Evolutionary conservation across 2,888 invertebrate species (phyloP), one percentile per base, ranked within the genome.

Genomic region (Sericinus montela): DNA sequence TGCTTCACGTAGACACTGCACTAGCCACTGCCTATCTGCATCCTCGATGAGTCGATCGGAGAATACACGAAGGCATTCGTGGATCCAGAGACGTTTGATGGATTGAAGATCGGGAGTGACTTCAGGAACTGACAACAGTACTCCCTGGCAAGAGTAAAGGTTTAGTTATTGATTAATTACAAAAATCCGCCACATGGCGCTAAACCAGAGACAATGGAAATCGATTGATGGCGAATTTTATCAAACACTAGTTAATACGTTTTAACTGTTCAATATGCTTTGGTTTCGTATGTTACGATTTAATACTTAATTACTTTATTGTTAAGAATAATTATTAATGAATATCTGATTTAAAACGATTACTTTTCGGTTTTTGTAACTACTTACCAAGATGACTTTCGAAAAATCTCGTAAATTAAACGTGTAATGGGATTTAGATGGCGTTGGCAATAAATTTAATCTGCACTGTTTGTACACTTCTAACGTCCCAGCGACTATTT

Each of bases 341-440:
- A n/a, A n/a, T n/a, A n/a, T n/a, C n/a, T n/a, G n/a, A n/a, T n/a
- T n/a, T n/a, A n/a, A n/a, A n/a, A n/a, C n/a, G n/a, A n/a, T n/a
- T n/a, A n/a, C n/a, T n/a, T n/a, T n/a, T n/a, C n/a, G n/a, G n/a
- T n/a, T n/a, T n/a, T n/a, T n/a, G n/a, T n/a, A n/a, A 19, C 8
- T 25, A 53, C 57, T 68, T 76, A 94, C 94, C 88, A 95, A 92
- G 65, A 98, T 95, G 9, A 98, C 98, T 67, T 97, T 91, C 0
- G 97, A 95, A 76, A 98, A 98, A 76, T 98, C 98, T 59, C 98
- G 91, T 59, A 98, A 90, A 81, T 98, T 98, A 80, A 98, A 98
- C 6, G 97, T 91, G 74, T 98, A 98, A 80, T 98, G 98, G 0
- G 96, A 97, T 73, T 98, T 98, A 0, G 95, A 91, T 0, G 98